Evolutionary conservation across 2,113 vertebrate genomes (phyloP), one percentile per base, ranked within the genome.

Genomic region (Kobus ellipsiprymnus): DNA sequence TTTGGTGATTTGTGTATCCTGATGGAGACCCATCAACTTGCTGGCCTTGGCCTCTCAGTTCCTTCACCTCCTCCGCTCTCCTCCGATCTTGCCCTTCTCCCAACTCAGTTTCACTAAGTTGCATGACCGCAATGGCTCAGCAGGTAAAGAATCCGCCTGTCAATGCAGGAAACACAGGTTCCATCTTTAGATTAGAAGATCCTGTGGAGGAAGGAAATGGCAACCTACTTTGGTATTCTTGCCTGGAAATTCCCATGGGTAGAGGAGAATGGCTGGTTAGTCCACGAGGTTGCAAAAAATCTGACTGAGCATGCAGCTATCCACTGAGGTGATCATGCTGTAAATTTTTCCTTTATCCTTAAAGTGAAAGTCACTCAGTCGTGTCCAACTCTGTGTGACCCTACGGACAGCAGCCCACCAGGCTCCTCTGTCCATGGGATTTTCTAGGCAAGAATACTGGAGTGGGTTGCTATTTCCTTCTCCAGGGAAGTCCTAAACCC

Each of bases 1-100:
- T 59, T 59, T 81, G 57, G 44, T 57, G 27, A 55, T 55, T 88
- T 95, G 30, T 40, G 4, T 36, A 48, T 62, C 12, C 8, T 21
- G 5, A 0, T 33, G 29, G 46, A 62, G 4, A 52, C 13, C 3
- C 10, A 40, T 50, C 10, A 50, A 27, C 7, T 0, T 44, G 0
- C 8, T 6, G 7, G 19, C 33, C 3, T 54, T 36, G 19, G 5
- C 36, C 6, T 92, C 3, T 19, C 16, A 36, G 29, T 86, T 25
- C 16, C 16, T 44, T n/a, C 23, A 15, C 6, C 8, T 40, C 15
- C 17, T 88, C 33, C 4, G 2, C 8, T 48, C 11, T 15, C 57
- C 27, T 59, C 25, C 2, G n/a, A 33, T 30, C 25, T 17, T 80
- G 19, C 4, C 36, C 13, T 48, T 5, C 2, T 33, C 30, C 30